Evolutionary conservation across 2,888 invertebrate genomes (phyloP).

Genomic region (Rhagium mordax): DNA sequence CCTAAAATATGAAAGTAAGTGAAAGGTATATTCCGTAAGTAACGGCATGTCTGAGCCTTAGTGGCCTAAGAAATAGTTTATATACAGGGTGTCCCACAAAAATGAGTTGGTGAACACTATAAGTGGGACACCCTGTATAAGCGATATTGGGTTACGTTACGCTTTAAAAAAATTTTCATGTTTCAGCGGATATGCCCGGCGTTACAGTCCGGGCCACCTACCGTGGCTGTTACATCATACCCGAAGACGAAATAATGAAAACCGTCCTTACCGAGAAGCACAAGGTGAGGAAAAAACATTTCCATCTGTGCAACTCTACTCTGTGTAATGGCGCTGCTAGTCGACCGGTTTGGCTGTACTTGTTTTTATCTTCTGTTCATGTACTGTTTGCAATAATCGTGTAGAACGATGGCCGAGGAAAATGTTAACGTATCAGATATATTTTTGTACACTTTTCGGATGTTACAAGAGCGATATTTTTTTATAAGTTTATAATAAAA

Average conservation of each 20-base stretch:
- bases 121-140: no score
- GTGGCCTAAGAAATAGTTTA: no score
- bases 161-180: no score
- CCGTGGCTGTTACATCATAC: slow-evolving; percentile 47
- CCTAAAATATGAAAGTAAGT: slow-evolving; percentile 58
- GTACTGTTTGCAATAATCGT: not conserved
- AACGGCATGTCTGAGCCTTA: no score
- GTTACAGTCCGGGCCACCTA: slow-evolving; percentile 51
- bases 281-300: slow-evolving; percentile 33
- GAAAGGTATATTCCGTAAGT: no score
- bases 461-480: not conserved
- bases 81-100: no score
- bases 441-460: not conserved
- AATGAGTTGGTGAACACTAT: no score
- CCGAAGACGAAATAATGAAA: slow-evolving; percentile 38
- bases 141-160: no score
- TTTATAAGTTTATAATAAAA: not conserved
- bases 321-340: slow-evolving; percentile 36
- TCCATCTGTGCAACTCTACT: slow-evolving; percentile 38
- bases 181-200: slow-evolving; percentile 54
- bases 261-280: slow-evolving; percentile 40
- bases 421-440: not conserved
- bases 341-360: not conserved
- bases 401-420: not conserved
- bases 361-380: not conserved